phyloP scores from a whole-genome alignment of 92 coral and sea anemone genomes.

The Palythoa grandiflora region DNA sequence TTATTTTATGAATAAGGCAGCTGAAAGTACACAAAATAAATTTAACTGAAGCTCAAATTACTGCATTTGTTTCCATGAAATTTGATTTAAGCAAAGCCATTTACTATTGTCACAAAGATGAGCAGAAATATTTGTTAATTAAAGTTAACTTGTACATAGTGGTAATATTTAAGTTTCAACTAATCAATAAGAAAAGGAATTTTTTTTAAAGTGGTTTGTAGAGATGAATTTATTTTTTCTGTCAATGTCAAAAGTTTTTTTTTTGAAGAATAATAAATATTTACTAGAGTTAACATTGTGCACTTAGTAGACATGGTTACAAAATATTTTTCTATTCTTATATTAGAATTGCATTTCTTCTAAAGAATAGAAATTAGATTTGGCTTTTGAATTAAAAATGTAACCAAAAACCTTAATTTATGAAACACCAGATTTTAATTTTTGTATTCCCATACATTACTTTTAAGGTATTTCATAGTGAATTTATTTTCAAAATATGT shows the following conservation, averaged over 20 bases:
- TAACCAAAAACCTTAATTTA: too few relatives aligned
- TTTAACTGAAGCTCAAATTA: conserved; percentile 28
- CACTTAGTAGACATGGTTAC: too few relatives aligned
- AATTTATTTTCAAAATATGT: too few relatives aligned
- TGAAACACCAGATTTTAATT: too few relatives aligned
- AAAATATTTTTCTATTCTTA: too few relatives aligned
- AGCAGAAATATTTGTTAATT: conserved; percentile 14
- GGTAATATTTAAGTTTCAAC: not conserved
- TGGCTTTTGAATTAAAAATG: too few relatives aligned
- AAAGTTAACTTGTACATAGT: not conserved
- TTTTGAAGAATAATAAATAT: not conserved
- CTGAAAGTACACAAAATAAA: not conserved
- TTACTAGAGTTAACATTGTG: not conserved
- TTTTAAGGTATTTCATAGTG: too few relatives aligned
- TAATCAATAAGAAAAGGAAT: not conserved
- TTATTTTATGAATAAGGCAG: conserved; percentile 17
- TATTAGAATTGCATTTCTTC: too few relatives aligned
- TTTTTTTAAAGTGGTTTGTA: not conserved
- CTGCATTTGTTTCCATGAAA: conserved; percentile 18
- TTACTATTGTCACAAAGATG: not conserved
- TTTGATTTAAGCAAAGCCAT: conserved; percentile 18
- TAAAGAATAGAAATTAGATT: too few relatives aligned
- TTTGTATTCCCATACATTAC: too few relatives aligned
- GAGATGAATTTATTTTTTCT: not conserved
- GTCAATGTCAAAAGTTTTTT: not conserved